Conservation (phyloP, 1,140 invertebrate species). For the Drosophila sechellia region DNA sequence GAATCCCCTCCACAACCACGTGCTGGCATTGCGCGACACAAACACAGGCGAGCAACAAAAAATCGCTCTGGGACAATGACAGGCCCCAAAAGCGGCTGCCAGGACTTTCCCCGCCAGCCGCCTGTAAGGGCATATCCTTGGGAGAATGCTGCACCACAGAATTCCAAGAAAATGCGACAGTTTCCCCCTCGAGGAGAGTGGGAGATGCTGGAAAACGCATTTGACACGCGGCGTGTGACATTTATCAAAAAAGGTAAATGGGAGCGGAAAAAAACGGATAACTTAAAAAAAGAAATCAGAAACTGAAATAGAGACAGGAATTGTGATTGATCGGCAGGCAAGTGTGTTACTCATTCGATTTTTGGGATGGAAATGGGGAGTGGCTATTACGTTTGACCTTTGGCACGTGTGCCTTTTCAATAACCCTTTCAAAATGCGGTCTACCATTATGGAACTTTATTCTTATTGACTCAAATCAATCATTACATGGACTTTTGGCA, state of each 20-base stretch:
- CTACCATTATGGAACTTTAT: conserved; percentile 4
- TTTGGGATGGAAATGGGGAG: conserved; percentile 17
- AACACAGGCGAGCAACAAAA: conserved; percentile 57
- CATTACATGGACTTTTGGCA: conserved; percentile 38
- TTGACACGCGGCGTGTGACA: conserved; percentile 74
- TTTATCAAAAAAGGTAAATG: conserved; percentile 70
- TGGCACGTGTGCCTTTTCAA: conserved; percentile 51
- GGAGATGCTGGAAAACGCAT: conserved; percentile 39
- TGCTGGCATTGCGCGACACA: conserved; percentile 41
- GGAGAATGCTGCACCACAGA: conserved; percentile 59
- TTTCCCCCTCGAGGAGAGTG: conserved; percentile 31
- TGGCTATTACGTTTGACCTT: conserved; percentile 36
- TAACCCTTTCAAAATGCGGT: conserved; percentile 48
- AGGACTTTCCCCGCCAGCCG: conserved; percentile 46
- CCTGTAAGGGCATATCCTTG: conserved; percentile 73
- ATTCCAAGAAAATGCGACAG: conserved; percentile 73
- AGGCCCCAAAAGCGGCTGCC: conserved; percentile 59
- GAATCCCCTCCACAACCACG: conserved; percentile 19
- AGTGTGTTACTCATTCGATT: conserved; percentile 42
- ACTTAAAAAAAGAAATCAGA: conserved; percentile 47
- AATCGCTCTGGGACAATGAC: conserved; percentile 74
- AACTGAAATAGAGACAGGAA: conserved; percentile 43
- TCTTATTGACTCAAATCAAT: conserved; percentile 64
- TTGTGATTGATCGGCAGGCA: conserved; percentile 79
- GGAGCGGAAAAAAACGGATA: conserved; percentile 35